phyloP scores from a whole-genome alignment of 2,797 vertebrate species.

The Uromys caudimaculatus region DNA sequence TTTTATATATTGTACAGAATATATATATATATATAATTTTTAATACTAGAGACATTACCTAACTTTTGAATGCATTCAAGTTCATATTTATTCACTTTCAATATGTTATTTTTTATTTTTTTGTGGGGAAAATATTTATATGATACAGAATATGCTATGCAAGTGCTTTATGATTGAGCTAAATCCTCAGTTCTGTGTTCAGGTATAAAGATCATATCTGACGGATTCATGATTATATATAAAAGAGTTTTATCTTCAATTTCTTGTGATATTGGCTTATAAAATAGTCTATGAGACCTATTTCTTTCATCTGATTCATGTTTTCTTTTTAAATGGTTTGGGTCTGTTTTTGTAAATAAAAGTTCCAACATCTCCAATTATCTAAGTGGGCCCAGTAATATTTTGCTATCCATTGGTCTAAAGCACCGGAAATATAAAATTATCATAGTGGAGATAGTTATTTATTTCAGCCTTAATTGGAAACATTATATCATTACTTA shows the following conservation, averaged over 20 bases:
- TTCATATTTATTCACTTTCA: background rate
- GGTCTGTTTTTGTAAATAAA: background rate
- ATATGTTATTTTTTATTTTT: background rate
- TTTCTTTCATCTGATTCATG: background rate
- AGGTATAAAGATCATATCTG: background rate
- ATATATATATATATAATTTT: background rate
- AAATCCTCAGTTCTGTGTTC: background rate
- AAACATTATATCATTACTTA: background rate
- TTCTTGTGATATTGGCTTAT: background rate
- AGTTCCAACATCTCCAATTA: constrained; percentile 55
- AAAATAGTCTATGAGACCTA: background rate
- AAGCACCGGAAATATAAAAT: background rate
- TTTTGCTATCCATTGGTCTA: background rate
- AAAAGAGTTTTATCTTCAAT: background rate
- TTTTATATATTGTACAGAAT: background rate
- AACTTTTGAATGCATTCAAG: background rate
- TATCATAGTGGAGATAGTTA: background rate
- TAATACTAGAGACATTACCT: background rate
- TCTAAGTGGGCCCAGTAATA: constrained; percentile 19
- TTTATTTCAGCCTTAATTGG: constrained; percentile 22
- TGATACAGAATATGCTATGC: background rate
- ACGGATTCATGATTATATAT: background rate
- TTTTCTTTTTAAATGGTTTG: background rate
- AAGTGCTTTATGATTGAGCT: background rate
- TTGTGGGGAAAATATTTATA: background rate